Conservation (phyloP, 2,113 vertebrate species). For the Rhinolophus ferrumequinum region DNA sequence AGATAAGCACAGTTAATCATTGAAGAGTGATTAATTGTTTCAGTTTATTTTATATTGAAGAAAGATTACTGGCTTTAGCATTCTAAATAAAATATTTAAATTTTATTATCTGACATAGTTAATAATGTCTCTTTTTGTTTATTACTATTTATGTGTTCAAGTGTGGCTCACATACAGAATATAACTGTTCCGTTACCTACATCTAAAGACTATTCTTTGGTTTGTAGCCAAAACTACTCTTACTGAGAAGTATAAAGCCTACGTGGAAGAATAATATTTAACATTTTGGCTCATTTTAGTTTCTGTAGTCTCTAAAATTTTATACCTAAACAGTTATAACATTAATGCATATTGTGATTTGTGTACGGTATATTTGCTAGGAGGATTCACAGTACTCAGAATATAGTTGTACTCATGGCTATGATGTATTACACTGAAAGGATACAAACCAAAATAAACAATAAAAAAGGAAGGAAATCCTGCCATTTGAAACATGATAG, state of each 20-base stretch:
- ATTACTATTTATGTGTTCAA: background rate
- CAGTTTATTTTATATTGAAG: slow-evolving; percentile 8
- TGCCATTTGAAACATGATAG: background rate
- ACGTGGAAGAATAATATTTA: background rate
- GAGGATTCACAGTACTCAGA: background rate
- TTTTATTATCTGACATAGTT: background rate
- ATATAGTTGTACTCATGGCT: background rate
- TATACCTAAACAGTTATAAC: background rate
- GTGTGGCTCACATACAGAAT: background rate
- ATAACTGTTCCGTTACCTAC: background rate
- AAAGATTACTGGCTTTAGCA: background rate
- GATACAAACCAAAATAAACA: background rate
- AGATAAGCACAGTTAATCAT: background rate
- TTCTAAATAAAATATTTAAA: background rate
- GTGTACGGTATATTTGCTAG: background rate
- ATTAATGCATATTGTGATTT: background rate
- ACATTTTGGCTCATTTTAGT: background rate
- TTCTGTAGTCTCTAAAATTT: background rate
- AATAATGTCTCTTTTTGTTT: background rate
- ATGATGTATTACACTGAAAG: background rate
- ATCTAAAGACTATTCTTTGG: background rate
- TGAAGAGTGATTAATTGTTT: background rate
- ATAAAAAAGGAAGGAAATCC: background rate
- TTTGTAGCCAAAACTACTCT: background rate
- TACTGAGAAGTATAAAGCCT: background rate